Evolutionary conservation across 1,140 invertebrate genomes (phyloP).

Genomic region (Cardiocondyla obscurior): DNA sequence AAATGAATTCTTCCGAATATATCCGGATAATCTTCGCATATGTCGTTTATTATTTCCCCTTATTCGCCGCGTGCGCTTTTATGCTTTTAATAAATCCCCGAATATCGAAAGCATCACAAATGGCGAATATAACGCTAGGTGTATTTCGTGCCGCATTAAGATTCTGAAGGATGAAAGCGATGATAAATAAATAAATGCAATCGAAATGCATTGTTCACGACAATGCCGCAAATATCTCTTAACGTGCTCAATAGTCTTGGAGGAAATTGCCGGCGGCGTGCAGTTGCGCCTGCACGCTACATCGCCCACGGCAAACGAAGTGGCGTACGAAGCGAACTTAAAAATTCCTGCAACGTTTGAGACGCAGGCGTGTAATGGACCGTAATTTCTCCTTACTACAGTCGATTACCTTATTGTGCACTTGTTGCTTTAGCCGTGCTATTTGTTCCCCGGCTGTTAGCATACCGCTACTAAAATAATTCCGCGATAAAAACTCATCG

Average conservation of each 20-base stretch:
- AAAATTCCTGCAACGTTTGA: slow-evolving; percentile 57
- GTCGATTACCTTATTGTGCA: slow-evolving; percentile 62
- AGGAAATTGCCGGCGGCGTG: slow-evolving; percentile 11
- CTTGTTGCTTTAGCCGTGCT: slow-evolving; percentile 50
- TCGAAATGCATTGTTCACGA: slow-evolving; percentile 1
- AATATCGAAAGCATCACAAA: not conserved
- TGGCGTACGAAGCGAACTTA: slow-evolving; percentile 31
- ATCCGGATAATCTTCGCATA: not conserved
- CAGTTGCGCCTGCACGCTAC: not conserved
- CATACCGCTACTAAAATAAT: slow-evolving; percentile 43
- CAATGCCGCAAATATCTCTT: slow-evolving; percentile 1
- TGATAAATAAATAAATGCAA: not conserved
- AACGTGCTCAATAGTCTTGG: not conserved
- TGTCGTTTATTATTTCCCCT: not conserved
- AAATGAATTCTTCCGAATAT: not conserved
- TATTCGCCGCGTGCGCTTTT: not conserved
- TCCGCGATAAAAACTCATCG: slow-evolving; percentile 50
- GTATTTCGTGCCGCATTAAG: not conserved
- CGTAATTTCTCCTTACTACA: slow-evolving; percentile 59
- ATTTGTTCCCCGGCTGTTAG: slow-evolving; percentile 42
- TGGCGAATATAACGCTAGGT: not conserved
- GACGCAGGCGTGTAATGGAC: slow-evolving; percentile 55
- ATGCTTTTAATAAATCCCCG: not conserved
- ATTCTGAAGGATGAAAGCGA: not conserved
- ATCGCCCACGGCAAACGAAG: not conserved